phyloP scores from a whole-genome alignment of 1,140 invertebrate genomes.

The Cryptotermes secundus region DNA sequence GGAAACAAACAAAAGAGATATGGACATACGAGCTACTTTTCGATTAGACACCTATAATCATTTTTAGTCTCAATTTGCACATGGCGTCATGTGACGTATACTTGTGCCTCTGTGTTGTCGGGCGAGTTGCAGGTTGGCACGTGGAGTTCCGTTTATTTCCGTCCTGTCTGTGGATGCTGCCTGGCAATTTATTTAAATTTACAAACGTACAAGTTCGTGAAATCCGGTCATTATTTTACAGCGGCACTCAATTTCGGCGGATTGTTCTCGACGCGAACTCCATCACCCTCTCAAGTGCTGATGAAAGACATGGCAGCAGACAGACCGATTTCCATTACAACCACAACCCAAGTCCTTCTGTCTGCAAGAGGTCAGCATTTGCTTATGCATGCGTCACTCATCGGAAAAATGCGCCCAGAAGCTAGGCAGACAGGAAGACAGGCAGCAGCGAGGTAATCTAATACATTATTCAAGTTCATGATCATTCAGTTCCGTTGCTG shows the following conservation, averaged over 20 bases:
- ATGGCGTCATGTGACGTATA: too few species aligned
- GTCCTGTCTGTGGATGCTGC: too few species aligned
- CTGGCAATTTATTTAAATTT: too few species aligned
- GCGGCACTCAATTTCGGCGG: background rate
- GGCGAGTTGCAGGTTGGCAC: too few species aligned
- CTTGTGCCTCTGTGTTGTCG: too few species aligned
- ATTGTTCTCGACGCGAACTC: background rate
- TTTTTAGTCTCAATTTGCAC: too few species aligned
- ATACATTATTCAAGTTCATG: background rate
- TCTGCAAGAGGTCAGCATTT: background rate
- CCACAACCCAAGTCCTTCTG: background rate
- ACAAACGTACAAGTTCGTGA: too few species aligned
- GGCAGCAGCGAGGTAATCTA: background rate
- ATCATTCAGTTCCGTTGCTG: background rate
- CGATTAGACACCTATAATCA: too few species aligned
- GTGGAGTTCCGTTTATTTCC: too few species aligned
- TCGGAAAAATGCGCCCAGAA: background rate
- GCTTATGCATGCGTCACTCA: slow-evolving; percentile 14
- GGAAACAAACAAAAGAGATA: too few species aligned
- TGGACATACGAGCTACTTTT: too few species aligned
- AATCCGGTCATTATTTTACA: background rate
- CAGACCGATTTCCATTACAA: background rate
- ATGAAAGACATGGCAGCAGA: background rate
- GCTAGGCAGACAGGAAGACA: background rate
- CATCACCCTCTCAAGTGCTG: background rate